Evolutionary conservation across 2,888 invertebrate genomes (phyloP).

Genomic region (Idaea dimidiata): DNA sequence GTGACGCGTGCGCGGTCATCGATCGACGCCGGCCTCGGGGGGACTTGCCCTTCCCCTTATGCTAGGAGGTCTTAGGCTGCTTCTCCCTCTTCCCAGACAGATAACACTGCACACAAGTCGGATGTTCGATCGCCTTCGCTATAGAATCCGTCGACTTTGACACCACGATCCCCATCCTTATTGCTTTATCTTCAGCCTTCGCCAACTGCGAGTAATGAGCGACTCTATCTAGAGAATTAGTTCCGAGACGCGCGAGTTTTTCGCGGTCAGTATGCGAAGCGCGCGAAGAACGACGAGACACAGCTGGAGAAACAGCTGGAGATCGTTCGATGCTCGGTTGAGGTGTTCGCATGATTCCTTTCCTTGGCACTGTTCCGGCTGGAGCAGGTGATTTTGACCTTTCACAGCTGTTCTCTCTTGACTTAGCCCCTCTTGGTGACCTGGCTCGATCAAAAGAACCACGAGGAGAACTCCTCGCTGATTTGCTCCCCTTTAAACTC

Average conservation of each 20-base stretch:
- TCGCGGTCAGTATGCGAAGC: constrained; percentile 37
- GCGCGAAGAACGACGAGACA: constrained; percentile 61
- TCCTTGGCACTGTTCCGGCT: constrained; percentile 74
- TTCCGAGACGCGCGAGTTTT: constrained; percentile 69
- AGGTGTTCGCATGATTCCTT: constrained; percentile 76
- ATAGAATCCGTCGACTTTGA: constrained; percentile 79
- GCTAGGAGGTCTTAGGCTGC: constrained; percentile 82
- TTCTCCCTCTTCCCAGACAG: constrained; percentile 83
- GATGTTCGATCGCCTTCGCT: constrained; percentile 82
- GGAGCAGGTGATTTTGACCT: constrained; percentile 72
- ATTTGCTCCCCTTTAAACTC: constrained; percentile 75
- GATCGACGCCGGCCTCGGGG: constrained; percentile 73
- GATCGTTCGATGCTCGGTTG: constrained; percentile 77
- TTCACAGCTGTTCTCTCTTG: constrained; percentile 69
- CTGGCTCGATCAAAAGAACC: constrained; percentile 78
- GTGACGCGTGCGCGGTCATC: constrained; percentile 57
- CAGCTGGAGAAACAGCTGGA: constrained; percentile 70
- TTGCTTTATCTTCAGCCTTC: constrained; percentile 75
- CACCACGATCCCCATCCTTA: constrained; percentile 79
- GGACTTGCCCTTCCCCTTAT: constrained; percentile 84
- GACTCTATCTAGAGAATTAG: constrained; percentile 73
- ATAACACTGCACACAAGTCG: constrained; percentile 88
- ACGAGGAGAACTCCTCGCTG: constrained; percentile 81
- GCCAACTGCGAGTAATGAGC: constrained; percentile 75
- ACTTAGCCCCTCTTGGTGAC: constrained; percentile 75